Evolutionary conservation across 2,888 invertebrate species (phyloP).

Genomic region (Ennomos quercinarius): DNA sequence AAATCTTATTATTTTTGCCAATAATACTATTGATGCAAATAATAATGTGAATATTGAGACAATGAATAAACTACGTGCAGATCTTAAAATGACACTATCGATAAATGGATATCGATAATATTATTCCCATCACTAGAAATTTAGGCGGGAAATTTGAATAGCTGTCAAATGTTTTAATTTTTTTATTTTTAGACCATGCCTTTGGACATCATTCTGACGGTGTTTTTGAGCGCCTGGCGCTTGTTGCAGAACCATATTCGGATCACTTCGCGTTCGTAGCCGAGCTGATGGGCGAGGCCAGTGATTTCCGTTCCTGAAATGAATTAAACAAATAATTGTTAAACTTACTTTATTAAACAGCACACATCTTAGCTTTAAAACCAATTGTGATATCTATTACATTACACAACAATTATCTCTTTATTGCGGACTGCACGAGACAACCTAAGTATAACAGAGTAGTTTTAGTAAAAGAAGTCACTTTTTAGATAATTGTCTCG

Average conservation of each 20-base stretch:
- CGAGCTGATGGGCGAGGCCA: slow-evolving; percentile 96
- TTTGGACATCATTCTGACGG: slow-evolving; percentile 97
- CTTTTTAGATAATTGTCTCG: too few relatives aligned
- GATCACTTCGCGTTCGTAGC: slow-evolving; percentile 98
- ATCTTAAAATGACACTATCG: slow-evolving; percentile 57
- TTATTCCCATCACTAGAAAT: slow-evolving; percentile 51
- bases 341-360: too few relatives aligned
- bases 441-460: too few relatives aligned
- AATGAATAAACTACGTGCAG: slow-evolving; percentile 60
- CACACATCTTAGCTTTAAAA: too few relatives aligned
- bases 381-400: too few relatives aligned
- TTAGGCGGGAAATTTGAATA: slow-evolving; percentile 35
- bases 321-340: neutral
- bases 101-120: slow-evolving; percentile 47
- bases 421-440: too few relatives aligned
- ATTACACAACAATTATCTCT: too few relatives aligned
- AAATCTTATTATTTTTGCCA: slow-evolving; percentile 37
- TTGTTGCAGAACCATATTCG: slow-evolving; percentile 99
- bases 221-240: slow-evolving; percentile 98
- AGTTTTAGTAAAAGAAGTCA: too few relatives aligned
- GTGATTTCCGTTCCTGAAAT: slow-evolving; percentile 97
- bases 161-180: slow-evolving; percentile 36
- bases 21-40: slow-evolving; percentile 60
- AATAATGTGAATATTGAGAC: slow-evolving; percentile 57
- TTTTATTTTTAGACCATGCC: slow-evolving; percentile 88